These are phyloP conservation scores for Falcunculus frontatus DNA, from an alignment of 2,113 vertebrate genomes.

Conservation along the genomic window DNA sequence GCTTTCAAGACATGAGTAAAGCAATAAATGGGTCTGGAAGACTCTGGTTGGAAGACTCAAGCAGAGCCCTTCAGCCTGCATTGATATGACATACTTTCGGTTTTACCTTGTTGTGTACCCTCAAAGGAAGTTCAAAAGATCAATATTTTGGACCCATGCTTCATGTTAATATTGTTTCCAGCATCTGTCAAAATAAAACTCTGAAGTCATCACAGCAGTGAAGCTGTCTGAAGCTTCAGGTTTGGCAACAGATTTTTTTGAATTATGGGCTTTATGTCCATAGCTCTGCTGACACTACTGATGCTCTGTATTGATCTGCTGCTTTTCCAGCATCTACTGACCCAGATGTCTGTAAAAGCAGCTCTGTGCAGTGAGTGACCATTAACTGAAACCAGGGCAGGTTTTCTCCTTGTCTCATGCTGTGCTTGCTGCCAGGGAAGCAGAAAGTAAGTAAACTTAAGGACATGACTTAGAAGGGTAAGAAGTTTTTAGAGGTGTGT, in stretches of 20 bases:
- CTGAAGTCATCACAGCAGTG: neutral
- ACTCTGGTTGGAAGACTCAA: accelerated
- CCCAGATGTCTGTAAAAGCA: neutral
- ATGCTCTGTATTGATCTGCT: neutral
- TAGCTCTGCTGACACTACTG: neutral
- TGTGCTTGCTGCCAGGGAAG: neutral
- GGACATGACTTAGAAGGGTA: no score
- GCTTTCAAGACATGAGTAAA: neutral
- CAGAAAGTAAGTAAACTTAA: neutral
- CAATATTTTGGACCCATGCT: neutral
- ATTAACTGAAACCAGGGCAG: neutral
- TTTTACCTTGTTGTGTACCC: neutral
- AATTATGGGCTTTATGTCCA: neutral
- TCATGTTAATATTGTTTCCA: neutral
- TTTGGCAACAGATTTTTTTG: neutral
- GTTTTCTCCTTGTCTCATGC: neutral
- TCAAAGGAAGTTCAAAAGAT: neutral
- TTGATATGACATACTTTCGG: accelerated
- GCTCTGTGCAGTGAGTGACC: neutral
- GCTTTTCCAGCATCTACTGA: neutral
- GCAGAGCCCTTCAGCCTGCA: neutral
- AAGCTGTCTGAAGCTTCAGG: neutral
- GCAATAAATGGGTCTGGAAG: neutral
- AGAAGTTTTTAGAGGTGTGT: accelerated
- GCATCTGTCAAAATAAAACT: neutral